These are phyloP conservation scores for Dicranocentrus wangi DNA, from an alignment of 2,888 invertebrate species.

Conservation along the genomic window DNA sequence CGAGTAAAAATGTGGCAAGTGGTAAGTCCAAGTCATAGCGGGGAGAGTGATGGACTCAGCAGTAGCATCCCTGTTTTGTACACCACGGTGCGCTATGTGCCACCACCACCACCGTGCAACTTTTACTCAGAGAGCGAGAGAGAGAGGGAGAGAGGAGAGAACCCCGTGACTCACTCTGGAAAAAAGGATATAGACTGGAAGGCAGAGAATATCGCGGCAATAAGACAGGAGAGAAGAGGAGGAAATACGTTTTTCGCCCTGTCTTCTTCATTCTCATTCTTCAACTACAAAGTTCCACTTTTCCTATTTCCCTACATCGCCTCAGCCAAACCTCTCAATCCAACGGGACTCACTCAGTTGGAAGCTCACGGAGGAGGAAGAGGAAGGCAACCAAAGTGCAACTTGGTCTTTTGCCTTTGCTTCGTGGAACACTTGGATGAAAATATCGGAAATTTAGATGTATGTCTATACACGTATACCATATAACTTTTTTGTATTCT, in stretches of 20 bases:
- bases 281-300: constrained; percentile 4
- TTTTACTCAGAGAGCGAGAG: background rate
- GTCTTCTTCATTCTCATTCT: constrained; percentile 20
- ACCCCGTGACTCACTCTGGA: background rate
- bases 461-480: constrained; percentile 21
- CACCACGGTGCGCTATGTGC: constrained; percentile 1
- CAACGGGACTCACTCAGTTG: constrained; percentile 24
- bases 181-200: background rate
- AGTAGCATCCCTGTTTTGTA: constrained; percentile 14
- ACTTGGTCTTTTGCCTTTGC: constrained; percentile 9
- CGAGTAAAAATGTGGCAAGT: constrained; percentile 38
- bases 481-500: no score
- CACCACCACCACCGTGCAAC: background rate
- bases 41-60: constrained; percentile 34
- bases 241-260: constrained; percentile 48
- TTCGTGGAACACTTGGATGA: constrained; percentile 17
- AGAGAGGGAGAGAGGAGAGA: constrained; percentile 26
- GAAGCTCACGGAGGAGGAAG: constrained; percentile 5
- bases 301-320: background rate
- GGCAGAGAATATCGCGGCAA: background rate
- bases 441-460: constrained; percentile 43
- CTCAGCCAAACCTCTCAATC: constrained; percentile 28
- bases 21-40: constrained; percentile 1
- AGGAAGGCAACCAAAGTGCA: constrained; percentile 19
- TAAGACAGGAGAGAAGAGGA: constrained; percentile 29